These are phyloP conservation scores for Aelia acuminata DNA, from an alignment of 2,888 invertebrate species.

Conservation along the genomic window DNA sequence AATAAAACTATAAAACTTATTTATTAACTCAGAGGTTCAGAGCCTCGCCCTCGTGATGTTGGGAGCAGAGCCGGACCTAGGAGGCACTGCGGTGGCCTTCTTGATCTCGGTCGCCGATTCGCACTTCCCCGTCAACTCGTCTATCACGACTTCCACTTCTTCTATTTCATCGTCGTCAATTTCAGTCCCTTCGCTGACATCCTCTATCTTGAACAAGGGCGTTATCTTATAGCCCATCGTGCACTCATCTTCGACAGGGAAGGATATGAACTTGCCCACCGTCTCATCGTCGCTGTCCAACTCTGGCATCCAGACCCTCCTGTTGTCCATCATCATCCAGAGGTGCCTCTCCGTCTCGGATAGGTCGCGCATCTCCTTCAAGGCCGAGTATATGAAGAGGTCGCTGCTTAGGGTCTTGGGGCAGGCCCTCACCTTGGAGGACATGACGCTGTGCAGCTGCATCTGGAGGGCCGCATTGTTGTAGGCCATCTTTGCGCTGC, in stretches of 20 bases:
- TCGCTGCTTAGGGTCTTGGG: conserved; percentile 12
- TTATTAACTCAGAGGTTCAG: not conserved
- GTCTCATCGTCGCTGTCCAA: not conserved
- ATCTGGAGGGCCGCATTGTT: conserved; percentile 54
- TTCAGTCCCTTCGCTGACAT: not conserved
- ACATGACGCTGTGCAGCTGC: conserved; percentile 11
- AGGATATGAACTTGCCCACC: conserved; percentile 18
- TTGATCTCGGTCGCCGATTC: conserved; percentile 42
- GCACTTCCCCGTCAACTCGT: not conserved
- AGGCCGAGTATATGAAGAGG: conserved; percentile 30
- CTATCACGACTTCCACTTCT: conserved; percentile 34
- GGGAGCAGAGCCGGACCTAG: conserved; percentile 34
- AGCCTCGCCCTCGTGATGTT: conserved; percentile 32
- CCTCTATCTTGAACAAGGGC: conserved; percentile 53
- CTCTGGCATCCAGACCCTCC: not conserved
- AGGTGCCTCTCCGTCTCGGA: not conserved
- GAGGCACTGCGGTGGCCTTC: not conserved
- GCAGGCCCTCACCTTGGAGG: not conserved
- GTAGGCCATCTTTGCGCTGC: conserved; percentile 35
- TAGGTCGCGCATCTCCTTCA: conserved; percentile 49
- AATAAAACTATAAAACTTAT: not conserved
- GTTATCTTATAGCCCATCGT: conserved; percentile 24
- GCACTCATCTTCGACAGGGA: conserved; percentile 3
- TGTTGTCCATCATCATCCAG: conserved; percentile 39
- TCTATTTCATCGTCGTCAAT: conserved; percentile 30